Conservation (phyloP, 2,113 vertebrate species). For the Cyprinodon variegatus region DNA sequence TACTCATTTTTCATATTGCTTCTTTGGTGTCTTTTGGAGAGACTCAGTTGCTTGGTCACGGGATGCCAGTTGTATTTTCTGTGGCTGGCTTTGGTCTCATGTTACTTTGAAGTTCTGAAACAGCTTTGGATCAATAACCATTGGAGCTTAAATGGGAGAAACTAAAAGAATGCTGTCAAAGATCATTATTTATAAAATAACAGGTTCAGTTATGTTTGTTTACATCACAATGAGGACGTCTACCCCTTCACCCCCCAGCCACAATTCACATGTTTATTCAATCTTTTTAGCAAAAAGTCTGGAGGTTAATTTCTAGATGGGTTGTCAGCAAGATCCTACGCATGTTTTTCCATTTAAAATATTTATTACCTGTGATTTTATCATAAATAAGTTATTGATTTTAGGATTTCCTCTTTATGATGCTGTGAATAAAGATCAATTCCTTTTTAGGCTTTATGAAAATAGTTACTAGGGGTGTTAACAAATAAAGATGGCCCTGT, state of each 20-base stretch:
- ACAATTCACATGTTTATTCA: too few species aligned
- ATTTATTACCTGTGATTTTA: too few species aligned
- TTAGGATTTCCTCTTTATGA: too few species aligned
- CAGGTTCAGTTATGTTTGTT: not conserved
- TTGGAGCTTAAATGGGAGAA: not conserved
- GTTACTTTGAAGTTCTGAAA: not conserved
- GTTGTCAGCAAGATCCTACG: not conserved
- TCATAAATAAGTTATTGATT: too few species aligned
- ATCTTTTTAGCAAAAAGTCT: too few species aligned
- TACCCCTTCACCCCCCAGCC: not conserved
- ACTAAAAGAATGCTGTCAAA: not conserved
- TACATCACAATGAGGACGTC: not conserved
- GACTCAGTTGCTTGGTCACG: not conserved
- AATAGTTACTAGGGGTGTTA: too few species aligned
- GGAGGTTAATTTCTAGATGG: not conserved
- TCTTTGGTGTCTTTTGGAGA: slow-evolving; percentile 4
- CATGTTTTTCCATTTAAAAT: too few species aligned
- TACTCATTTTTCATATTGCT: not conserved
- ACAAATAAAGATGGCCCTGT: not conserved
- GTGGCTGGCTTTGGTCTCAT: not conserved
- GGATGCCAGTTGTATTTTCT: not conserved
- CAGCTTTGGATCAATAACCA: not conserved
- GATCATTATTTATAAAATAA: not conserved
- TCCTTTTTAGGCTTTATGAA: not conserved
- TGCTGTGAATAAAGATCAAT: too few species aligned